These are phyloP conservation scores for Epinotia brunnichana DNA, from an alignment of 2,888 invertebrate species.

Conservation along the genomic window DNA sequence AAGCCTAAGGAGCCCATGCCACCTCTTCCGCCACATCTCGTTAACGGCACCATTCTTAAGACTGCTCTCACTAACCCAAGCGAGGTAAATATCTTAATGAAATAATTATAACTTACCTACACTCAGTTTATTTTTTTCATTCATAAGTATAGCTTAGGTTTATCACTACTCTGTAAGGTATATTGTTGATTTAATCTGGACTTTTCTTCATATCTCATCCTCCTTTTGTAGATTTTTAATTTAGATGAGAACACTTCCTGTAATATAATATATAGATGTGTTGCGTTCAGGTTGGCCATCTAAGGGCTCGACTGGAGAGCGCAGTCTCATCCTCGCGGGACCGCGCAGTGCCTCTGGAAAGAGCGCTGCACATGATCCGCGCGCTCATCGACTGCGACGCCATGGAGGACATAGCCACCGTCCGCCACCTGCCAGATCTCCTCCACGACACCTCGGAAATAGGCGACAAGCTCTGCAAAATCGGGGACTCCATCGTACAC, in stretches of 20 bases:
- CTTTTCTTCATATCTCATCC: neutral
- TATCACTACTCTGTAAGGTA: neutral
- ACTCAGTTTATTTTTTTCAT: neutral
- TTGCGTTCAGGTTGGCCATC: constrained; percentile 86
- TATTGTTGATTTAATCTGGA: neutral
- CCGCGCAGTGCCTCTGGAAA: constrained; percentile 91
- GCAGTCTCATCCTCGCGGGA: constrained; percentile 94
- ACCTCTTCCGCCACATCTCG: constrained; percentile 89
- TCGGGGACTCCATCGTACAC: constrained; percentile 99
- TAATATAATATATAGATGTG: constrained; percentile 41
- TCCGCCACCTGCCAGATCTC: constrained; percentile 94
- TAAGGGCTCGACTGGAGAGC: constrained; percentile 93
- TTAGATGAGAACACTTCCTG: constrained; percentile 38
- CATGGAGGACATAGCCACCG: constrained; percentile 97
- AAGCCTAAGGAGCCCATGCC: constrained; percentile 81
- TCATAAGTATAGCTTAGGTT: neutral
- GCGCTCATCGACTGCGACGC: constrained; percentile 98
- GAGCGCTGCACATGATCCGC: constrained; percentile 94
- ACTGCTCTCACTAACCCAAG: constrained; percentile 97
- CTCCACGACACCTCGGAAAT: constrained; percentile 95
- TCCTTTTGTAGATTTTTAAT: neutral
- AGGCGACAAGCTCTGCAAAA: constrained; percentile 95
- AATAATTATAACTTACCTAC: neutral
- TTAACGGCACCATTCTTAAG: constrained; percentile 96
- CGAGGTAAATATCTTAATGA: constrained; percentile 80